Conservation (phyloP, 2,797 vertebrate genomes). For the Poeciliopsis gracilis region DNA sequence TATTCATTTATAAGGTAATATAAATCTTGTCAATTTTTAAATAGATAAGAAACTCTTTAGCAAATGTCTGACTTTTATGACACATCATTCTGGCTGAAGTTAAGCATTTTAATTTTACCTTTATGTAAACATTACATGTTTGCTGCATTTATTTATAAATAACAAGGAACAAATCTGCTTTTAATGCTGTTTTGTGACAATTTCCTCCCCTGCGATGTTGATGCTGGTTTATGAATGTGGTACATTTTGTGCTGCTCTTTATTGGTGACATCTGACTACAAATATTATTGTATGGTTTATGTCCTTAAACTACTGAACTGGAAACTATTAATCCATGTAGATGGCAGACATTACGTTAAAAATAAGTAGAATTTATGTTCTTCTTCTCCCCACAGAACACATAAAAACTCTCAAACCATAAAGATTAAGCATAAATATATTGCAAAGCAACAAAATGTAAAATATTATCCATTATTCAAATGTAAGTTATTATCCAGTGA, state of each 20-base stretch:
- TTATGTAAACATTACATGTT: neutral
- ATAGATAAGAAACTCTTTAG: neutral
- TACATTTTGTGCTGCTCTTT: neutral
- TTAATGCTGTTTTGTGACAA: neutral
- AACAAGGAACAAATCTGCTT: neutral
- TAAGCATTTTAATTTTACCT: neutral
- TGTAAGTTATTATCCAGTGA: neutral
- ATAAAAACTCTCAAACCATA: neutral
- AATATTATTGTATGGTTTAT: neutral
- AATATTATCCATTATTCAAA: neutral
- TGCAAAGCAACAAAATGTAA: neutral
- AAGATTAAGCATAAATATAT: neutral
- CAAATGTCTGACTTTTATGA: neutral
- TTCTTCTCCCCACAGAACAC: neutral
- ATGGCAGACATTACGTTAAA: neutral
- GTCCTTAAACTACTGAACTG: conserved; percentile 2
- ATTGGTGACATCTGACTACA: neutral
- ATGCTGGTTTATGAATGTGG: conserved; percentile 4
- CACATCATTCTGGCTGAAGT: neutral
- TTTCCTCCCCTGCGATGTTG: neutral
- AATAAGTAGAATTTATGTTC: neutral
- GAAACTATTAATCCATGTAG: neutral
- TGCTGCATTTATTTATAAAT: neutral
- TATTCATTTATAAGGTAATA: neutral
- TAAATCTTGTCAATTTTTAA: neutral